Evolutionary conservation across 2,888 invertebrate genomes (phyloP).

Genomic region (Dicycla oo): DNA sequence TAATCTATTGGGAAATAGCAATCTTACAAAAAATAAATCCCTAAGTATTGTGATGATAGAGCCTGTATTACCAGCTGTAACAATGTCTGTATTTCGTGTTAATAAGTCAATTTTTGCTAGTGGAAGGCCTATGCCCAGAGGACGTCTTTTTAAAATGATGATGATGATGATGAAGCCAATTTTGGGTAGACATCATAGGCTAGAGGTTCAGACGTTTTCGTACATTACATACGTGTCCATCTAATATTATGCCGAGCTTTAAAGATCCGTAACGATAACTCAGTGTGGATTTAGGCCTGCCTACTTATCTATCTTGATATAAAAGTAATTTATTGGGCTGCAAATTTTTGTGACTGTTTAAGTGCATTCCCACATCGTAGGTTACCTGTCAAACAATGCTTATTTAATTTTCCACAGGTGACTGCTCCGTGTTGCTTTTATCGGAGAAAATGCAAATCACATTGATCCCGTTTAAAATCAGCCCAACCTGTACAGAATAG

Average conservation of each 20-base stretch:
- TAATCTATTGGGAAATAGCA: slow-evolving; percentile 22
- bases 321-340: background rate
- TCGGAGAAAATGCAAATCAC: slow-evolving; percentile 20
- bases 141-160: no score
- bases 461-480: slow-evolving; percentile 29
- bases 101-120: background rate
- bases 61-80: background rate
- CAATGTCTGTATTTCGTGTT: background rate
- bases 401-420: background rate
- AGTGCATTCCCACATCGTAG: background rate
- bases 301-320: background rate
- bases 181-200: background rate
- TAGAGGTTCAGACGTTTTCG: background rate
- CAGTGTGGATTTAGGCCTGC: background rate
- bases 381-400: slow-evolving; percentile 4
- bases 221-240: background rate
- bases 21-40: slow-evolving; percentile 14
- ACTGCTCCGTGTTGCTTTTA: slow-evolving; percentile 4
- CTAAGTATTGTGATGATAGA: slow-evolving; percentile 1
- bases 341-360: background rate
- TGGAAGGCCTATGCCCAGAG: no score
- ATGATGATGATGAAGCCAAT: no score
- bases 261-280: background rate
- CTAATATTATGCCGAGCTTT: background rate
- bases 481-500: slow-evolving; percentile 28